Evolutionary conservation across 2,797 vertebrate genomes (phyloP).

Genomic region (Apogon talboti): DNA sequence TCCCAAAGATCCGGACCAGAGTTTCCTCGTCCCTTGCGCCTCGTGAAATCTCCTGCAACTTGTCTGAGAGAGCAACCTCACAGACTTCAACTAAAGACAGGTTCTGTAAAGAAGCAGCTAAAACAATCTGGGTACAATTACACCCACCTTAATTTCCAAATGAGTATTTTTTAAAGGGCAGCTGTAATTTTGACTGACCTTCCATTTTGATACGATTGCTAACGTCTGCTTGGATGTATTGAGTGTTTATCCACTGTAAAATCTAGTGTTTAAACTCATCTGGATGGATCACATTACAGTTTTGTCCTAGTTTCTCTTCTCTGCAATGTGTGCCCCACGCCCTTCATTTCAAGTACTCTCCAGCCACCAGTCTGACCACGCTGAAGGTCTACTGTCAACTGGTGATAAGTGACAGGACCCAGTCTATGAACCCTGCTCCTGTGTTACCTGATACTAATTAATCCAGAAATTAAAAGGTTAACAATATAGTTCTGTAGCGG

Average conservation of each 20-base stretch:
- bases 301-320: slow-evolving; percentile 26
- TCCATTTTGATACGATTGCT: slow-evolving; percentile 62
- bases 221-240: slow-evolving; percentile 56
- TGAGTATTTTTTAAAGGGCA: slow-evolving; percentile 64
- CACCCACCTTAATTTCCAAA: slow-evolving; percentile 74
- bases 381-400: slow-evolving; percentile 3
- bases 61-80: slow-evolving; percentile 55
- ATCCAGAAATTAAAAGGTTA: not conserved
- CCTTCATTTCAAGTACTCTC: slow-evolving; percentile 1
- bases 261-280: slow-evolving; percentile 55
- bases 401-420: not conserved
- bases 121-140: slow-evolving; percentile 79
- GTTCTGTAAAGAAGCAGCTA: slow-evolving; percentile 65
- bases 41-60: slow-evolving; percentile 64
- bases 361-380: not conserved
- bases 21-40: slow-evolving; percentile 53
- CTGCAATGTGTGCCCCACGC: not conserved
- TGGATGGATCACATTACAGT: slow-evolving; percentile 35
- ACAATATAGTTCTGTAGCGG: too few species aligned
- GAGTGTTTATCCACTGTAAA: slow-evolving; percentile 53
- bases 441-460: not conserved
- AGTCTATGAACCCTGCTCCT: not conserved
- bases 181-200: slow-evolving; percentile 73
- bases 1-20: slow-evolving; percentile 36
- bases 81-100: slow-evolving; percentile 71